Percentiles rank a stretch among this genome's conserved stretches.
Conservation (phyloP, 2,113 vertebrate genomes). For the Typhlomys cinereus region DNA sequence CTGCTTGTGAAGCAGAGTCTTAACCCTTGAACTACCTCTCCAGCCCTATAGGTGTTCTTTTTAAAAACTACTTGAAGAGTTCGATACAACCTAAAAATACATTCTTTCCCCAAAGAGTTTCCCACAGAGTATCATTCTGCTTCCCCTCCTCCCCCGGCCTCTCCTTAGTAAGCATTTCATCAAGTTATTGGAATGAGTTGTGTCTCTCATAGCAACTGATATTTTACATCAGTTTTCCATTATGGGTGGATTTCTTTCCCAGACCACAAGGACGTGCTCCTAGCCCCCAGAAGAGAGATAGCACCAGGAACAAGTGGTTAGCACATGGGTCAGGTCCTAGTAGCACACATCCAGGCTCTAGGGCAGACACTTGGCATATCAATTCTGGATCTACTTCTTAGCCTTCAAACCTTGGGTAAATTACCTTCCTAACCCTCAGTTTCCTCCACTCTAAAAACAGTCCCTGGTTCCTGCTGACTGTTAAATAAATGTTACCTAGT, state of each 20-base stretch:
- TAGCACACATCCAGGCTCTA: neutral
- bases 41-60: neutral
- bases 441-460: conserved; percentile 16
- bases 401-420: conserved; percentile 2
- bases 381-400: neutral
- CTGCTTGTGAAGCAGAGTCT: no score
- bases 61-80: conserved; percentile 24
- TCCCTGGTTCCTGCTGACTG: conserved; percentile 37
- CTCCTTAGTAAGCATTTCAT: conserved; percentile 44
- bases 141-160: neutral
- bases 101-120: conserved; percentile 16
- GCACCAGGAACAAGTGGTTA: conserved; percentile 56
- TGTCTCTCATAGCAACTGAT: conserved; percentile 58
- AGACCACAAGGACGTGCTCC: conserved; percentile 57
- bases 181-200: conserved; percentile 47
- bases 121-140: neutral
- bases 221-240: conserved; percentile 72
- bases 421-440: conserved; percentile 35
- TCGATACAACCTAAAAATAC: conserved; percentile 29
- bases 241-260: conserved; percentile 69
- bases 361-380: neutral
- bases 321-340: conserved; percentile 22
- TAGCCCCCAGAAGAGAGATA: conserved; percentile 60
- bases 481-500: conserved; percentile 21
- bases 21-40: no score